These are phyloP conservation scores for Pomacea maculata DNA, from an alignment of 1,140 invertebrate genomes.

Conservation along the genomic window DNA sequence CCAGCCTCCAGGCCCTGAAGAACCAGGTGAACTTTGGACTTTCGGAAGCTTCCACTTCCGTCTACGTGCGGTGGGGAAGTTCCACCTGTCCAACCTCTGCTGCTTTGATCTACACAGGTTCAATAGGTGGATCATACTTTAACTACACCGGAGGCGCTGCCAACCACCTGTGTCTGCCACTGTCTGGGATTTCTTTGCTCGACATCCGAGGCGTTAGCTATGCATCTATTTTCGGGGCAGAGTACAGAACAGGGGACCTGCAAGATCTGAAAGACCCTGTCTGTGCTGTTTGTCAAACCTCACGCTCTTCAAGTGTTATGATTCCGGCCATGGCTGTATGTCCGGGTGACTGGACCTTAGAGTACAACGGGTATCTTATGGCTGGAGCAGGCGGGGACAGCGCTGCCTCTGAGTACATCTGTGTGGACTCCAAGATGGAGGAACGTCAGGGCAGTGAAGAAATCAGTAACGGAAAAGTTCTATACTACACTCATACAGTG, in stretches of 20 bases:
- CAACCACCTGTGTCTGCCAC: neutral
- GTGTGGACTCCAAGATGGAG: slow-evolving; percentile 40
- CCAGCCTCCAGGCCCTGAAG: neutral
- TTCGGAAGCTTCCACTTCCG: neutral
- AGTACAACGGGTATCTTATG: slow-evolving; percentile 38
- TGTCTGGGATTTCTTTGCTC: neutral
- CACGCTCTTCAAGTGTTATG: slow-evolving; percentile 26
- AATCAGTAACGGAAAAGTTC: slow-evolving; percentile 29
- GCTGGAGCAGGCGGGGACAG: slow-evolving; percentile 15
- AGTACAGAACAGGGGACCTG: neutral
- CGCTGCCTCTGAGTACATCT: slow-evolving; percentile 24
- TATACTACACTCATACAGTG: slow-evolving; percentile 29
- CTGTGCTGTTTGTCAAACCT: neutral
- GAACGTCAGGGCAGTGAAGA: slow-evolving; percentile 13
- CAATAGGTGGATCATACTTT: neutral
- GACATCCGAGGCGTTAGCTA: neutral
- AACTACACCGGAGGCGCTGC: neutral
- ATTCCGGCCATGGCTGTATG: slow-evolving; percentile 39
- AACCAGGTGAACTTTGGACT: too few relatives aligned
- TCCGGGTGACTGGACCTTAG: slow-evolving; percentile 34
- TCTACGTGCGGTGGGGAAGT: neutral
- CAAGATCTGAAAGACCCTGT: neutral
- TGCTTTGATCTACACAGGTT: neutral
- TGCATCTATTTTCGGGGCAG: neutral
- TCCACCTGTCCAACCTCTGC: neutral